Evolutionary conservation across 2,888 invertebrate species (phyloP), one percentile per base, ranked within the genome.

Genomic region (Chrysomela aeneicollis): DNA sequence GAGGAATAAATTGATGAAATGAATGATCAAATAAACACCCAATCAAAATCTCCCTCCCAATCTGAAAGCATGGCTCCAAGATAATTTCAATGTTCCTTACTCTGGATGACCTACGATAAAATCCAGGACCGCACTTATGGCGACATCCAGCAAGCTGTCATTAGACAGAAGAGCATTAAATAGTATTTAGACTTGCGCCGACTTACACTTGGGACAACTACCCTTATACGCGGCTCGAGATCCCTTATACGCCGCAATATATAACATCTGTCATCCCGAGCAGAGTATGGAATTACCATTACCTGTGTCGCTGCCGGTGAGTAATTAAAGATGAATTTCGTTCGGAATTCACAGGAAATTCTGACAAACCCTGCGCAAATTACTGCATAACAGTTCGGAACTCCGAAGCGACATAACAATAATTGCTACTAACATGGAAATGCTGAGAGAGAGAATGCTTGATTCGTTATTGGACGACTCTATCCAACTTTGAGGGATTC

Each of bases 151-250:
- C n/a, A n/a, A n/a, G n/a, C n/a, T n/a, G 26, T 5, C 26, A 26
- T 26, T 26, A 26, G 6, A 26, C 26, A 5, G 26, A 26, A 26
- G 46, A 49, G 63, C 59, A 63, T 63, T 63, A 63, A 63, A 63
- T 26, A 26, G 59, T 63, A 59, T 63, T 63, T 63, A 63, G 63
- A 46, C 32, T 49, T 58, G 22, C 22, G 42, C 52, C 2, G 58
- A 63, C 17, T 63, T 51, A 9, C 5, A 9, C 10, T 15, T 42
- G 15, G 15, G 15, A 15, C 42, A 42, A n/a, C n/a, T 15, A 15
- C 42, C 15, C 26, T 26, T 15, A 3, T 2, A 35, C 32, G 10
- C 32, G 2, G 32, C 32, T 35, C 32, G 8, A 26, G 26, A 3
- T 9, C 10, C 32, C 32, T n/a, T n/a, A 5, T 12, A 42, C 15